Evolutionary conservation across 2,113 vertebrate species (phyloP).

Genomic region (Pristiophorus japonicus): DNA sequence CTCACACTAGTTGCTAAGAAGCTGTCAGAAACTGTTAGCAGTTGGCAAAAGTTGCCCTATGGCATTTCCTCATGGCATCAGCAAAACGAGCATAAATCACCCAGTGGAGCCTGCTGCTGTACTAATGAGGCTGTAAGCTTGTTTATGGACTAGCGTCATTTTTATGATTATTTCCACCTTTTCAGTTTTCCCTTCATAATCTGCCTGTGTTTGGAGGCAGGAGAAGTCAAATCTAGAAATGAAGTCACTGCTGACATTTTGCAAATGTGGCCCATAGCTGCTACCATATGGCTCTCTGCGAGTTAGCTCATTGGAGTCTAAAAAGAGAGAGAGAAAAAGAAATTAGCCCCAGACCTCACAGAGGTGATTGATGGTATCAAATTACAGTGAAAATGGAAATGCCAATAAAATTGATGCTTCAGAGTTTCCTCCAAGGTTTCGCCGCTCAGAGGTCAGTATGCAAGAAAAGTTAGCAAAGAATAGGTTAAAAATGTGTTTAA

Average conservation of each 20-base stretch:
- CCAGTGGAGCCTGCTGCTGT: conserved; percentile 78
- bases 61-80: conserved; percentile 86
- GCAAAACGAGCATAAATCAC: conserved; percentile 81
- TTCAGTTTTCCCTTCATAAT: conserved; percentile 62
- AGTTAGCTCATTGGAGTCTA: conserved; percentile 60
- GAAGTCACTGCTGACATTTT: conserved; percentile 63
- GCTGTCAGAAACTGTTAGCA: conserved; percentile 93
- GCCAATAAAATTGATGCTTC: conserved; percentile 71
- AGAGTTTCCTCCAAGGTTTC: conserved; percentile 58
- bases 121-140: conserved; percentile 95
- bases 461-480: conserved; percentile 50
- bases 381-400: conserved; percentile 79
- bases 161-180: conserved; percentile 91
- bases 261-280: conserved; percentile 57
- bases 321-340: conserved; percentile 45
- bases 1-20: conserved; percentile 89
- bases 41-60: conserved; percentile 83
- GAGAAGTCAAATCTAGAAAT: conserved; percentile 64
- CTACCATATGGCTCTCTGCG: conserved; percentile 57
- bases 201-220: conserved; percentile 60
- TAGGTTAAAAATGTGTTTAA: conserved; percentile 67
- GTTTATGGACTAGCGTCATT: conserved; percentile 86
- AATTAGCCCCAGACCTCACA: conserved; percentile 66
- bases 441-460: conserved; percentile 62
- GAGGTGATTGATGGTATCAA: conserved; percentile 73